Conservation (phyloP, 2,113 vertebrate genomes). For the Chlorocebus sabaeus region DNA sequence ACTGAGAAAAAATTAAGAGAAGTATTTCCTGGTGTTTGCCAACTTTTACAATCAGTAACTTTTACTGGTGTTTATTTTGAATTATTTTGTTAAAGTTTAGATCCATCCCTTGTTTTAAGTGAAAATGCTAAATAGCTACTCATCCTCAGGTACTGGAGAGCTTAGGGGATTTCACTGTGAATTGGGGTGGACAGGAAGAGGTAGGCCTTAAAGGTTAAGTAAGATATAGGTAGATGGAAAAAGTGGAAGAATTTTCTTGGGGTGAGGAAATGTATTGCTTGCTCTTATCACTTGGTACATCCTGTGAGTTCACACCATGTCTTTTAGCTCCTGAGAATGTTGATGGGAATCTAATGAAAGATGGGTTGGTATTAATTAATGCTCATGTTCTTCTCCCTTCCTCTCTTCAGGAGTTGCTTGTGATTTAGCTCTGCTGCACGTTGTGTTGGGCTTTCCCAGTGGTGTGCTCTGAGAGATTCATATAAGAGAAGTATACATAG, state of each 20-base stretch:
- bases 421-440: not conserved
- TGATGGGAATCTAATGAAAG: not conserved
- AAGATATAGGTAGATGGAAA: not conserved
- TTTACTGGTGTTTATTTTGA: not conserved
- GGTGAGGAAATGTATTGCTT: not conserved
- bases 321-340: not conserved
- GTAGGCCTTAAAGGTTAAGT: not conserved
- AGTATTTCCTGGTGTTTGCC: not conserved
- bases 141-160: not conserved
- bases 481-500: not conserved
- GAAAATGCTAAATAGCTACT: conserved; percentile 1
- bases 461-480: not conserved
- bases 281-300: not conserved
- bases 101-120: not conserved
- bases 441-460: not conserved
- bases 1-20: not conserved
- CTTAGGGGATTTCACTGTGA: not conserved
- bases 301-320: not conserved
- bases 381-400: not conserved
- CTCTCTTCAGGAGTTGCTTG: not conserved
- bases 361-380: not conserved
- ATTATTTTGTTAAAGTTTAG: conserved; percentile 23
- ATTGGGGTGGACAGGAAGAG: not conserved
- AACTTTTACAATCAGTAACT: not conserved
- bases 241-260: not conserved